Evolutionary conservation across 2,888 invertebrate genomes (phyloP).

Genomic region (Drosophila infuscata): DNA sequence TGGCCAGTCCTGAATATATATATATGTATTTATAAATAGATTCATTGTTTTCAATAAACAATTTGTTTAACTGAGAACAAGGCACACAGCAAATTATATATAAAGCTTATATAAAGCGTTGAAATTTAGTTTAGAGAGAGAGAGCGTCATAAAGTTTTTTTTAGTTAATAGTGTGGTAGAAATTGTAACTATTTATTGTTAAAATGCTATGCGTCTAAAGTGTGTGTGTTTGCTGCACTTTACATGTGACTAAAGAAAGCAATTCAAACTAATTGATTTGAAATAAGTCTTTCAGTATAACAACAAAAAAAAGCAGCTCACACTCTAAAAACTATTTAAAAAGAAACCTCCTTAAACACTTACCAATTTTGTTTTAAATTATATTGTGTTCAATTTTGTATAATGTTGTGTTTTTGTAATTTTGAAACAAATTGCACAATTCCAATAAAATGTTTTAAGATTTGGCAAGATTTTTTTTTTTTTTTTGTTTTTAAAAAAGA

Average conservation of each 20-base stretch:
- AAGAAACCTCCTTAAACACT: constrained; percentile 62
- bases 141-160: constrained; percentile 31
- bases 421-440: constrained; percentile 67
- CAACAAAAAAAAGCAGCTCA: constrained; percentile 24
- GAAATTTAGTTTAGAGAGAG: constrained; percentile 28
- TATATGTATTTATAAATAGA: neutral
- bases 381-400: constrained; percentile 48
- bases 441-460: constrained; percentile 66
- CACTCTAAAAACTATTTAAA: constrained; percentile 25
- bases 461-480: constrained; percentile 45
- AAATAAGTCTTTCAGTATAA: neutral
- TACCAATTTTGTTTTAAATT: constrained; percentile 68
- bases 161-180: constrained; percentile 30
- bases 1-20: constrained; percentile 88
- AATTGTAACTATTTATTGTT: constrained; percentile 18
- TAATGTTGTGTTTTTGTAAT: constrained; percentile 46
- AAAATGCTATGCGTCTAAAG: constrained; percentile 2
- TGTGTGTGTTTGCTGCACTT: constrained; percentile 22
- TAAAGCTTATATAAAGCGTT: constrained; percentile 41
- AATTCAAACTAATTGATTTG: neutral
- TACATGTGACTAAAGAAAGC: neutral
- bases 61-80: constrained; percentile 3
- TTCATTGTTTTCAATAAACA: neutral
- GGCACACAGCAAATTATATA: constrained; percentile 69
- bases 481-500: constrained; percentile 53